Conservation (phyloP, 2,888 invertebrate genomes). For the Chloroclystis v-ata region DNA sequence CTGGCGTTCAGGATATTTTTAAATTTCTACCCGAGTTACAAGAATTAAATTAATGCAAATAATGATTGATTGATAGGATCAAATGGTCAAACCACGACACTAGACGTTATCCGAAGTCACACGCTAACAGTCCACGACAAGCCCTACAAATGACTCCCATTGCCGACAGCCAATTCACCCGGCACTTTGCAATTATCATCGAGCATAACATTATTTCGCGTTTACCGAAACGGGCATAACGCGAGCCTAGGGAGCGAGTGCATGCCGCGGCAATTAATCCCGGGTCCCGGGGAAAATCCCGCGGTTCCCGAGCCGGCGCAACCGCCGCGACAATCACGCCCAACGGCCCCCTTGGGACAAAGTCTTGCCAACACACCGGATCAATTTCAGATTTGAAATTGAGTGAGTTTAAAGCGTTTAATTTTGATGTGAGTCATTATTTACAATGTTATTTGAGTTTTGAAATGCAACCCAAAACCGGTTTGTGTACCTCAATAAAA, state of each 20-base stretch:
- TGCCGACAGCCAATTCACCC: constrained; percentile 22
- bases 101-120: too few species aligned
- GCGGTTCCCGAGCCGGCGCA: constrained; percentile 28
- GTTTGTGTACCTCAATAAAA: background rate
- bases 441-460: background rate
- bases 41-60: too few species aligned
- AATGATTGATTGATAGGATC: too few species aligned
- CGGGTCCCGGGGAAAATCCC: constrained; percentile 30
- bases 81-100: too few species aligned
- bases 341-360: constrained; percentile 70
- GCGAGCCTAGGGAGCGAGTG: constrained; percentile 64
- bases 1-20: too few species aligned
- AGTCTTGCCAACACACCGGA: constrained; percentile 57
- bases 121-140: background rate
- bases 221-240: constrained; percentile 63
- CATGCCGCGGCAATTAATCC: constrained; percentile 70
- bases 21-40: too few species aligned
- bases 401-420: constrained; percentile 9
- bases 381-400: constrained; percentile 17
- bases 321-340: constrained; percentile 70
- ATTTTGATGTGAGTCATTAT: constrained; percentile 4
- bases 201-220: constrained; percentile 69
- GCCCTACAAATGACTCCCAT: constrained; percentile 1
- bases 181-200: constrained; percentile 51
- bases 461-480: background rate